phyloP scores from a whole-genome alignment of 2,888 invertebrate species.

The Stenoptilia bipunctidactyla region DNA sequence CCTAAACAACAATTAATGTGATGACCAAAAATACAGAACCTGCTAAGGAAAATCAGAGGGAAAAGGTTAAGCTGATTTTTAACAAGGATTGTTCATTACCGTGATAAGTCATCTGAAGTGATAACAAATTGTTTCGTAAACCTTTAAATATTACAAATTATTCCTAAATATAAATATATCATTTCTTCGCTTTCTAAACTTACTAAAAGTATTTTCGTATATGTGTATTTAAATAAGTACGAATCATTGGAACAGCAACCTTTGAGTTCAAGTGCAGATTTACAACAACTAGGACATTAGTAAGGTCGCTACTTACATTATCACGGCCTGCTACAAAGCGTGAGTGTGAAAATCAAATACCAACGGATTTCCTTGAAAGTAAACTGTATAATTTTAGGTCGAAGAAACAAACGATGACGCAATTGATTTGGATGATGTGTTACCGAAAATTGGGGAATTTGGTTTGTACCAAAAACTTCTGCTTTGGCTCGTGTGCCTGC shows the following conservation, averaged over 20 bases:
- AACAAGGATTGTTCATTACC: too few relatives aligned
- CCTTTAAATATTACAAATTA: too few relatives aligned
- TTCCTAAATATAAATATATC: too few relatives aligned
- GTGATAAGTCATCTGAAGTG: too few relatives aligned
- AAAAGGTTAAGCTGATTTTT: not conserved
- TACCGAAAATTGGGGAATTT: constrained; percentile 90
- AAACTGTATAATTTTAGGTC: constrained; percentile 22
- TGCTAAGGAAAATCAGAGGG: not conserved
- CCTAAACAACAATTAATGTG: constrained; percentile 12
- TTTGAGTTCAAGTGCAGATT: constrained; percentile 1
- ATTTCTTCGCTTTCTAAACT: too few relatives aligned
- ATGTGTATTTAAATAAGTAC: too few relatives aligned
- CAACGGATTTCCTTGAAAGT: not conserved
- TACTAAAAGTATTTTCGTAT: too few relatives aligned
- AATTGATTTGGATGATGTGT: constrained; percentile 86
- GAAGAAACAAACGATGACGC: constrained; percentile 51
- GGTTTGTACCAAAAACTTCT: constrained; percentile 89
- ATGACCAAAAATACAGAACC: constrained; percentile 34
- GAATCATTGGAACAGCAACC: not conserved
- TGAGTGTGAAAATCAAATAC: constrained; percentile 1
- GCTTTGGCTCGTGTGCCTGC: constrained; percentile 87
- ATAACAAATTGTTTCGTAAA: too few relatives aligned
- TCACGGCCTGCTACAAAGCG: constrained; percentile 3
- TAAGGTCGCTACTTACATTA: constrained; percentile 3
- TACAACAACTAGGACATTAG: not conserved